phyloP scores from a whole-genome alignment of 2,797 vertebrate genomes.

The Sorex maritimensis region DNA sequence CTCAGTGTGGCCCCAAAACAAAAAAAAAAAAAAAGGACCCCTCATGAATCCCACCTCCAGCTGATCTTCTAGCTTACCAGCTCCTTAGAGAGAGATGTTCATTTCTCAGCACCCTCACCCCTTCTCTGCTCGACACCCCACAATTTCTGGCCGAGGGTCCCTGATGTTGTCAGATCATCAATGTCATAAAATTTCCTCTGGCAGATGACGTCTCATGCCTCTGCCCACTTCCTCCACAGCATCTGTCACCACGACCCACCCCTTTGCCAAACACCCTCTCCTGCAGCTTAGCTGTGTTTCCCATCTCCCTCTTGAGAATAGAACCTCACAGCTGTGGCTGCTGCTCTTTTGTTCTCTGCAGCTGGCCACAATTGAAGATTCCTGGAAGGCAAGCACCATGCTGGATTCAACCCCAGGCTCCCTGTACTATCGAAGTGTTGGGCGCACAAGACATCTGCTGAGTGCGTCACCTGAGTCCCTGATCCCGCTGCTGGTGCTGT shows the following conservation, averaged over 20 bases:
- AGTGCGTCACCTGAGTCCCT: not conserved
- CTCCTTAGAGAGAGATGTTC: not conserved
- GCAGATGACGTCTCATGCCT: not conserved
- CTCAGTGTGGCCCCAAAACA: not conserved
- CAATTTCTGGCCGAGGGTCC: not conserved
- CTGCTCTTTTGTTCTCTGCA: not conserved
- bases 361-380: slow-evolving; percentile 6
- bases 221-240: slow-evolving; percentile 3
- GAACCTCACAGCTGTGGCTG: not conserved
- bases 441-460: not conserved
- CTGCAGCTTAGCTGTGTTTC: not conserved
- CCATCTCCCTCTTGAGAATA: not conserved
- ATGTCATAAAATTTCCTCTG: not conserved
- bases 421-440: not conserved
- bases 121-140: not conserved
- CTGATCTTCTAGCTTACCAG: slow-evolving; percentile 9
- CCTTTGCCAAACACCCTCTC: not conserved
- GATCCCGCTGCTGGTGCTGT: not conserved
- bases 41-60: not conserved
- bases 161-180: not conserved
- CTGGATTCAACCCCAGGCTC: not conserved
- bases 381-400: not conserved
- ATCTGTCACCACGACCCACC: not conserved
- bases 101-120: not conserved
- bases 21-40: not conserved